Conservation (phyloP, 1,140 invertebrate genomes). For the Lanistes nyassanus region DNA sequence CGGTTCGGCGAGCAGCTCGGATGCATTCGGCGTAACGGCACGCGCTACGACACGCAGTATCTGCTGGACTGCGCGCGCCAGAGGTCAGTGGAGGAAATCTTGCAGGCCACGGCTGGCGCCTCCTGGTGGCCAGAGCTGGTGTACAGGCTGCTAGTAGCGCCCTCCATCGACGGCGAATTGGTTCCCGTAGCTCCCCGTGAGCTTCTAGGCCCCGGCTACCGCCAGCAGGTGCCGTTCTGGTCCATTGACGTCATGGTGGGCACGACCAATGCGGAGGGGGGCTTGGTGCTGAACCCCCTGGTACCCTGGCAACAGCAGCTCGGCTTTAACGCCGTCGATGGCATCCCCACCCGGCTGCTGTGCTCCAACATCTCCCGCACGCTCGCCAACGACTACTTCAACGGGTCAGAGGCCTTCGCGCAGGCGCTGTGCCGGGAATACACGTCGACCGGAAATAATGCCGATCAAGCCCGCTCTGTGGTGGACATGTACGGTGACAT, state of each 20-base stretch:
- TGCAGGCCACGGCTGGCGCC: neutral
- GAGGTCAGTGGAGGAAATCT: neutral
- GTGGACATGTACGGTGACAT: conserved; percentile 40
- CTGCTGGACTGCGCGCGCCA: conserved; percentile 17
- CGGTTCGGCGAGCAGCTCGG: conserved; percentile 16
- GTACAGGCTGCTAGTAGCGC: conserved; percentile 29
- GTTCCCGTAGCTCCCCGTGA: conserved; percentile 14
- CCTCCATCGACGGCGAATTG: conserved; percentile 39
- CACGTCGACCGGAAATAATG: conserved; percentile 9
- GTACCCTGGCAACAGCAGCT: conserved; percentile 23
- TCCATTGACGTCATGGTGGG: conserved; percentile 41
- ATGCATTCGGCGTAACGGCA: conserved; percentile 5
- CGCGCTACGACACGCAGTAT: conserved; percentile 10
- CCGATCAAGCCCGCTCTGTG: conserved; percentile 33
- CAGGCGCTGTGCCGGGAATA: conserved; percentile 31
- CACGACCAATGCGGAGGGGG: conserved; percentile 39
- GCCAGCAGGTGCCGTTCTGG: conserved; percentile 22
- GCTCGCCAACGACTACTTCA: conserved; percentile 28
- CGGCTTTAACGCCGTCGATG: conserved; percentile 24
- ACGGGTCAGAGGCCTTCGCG: conserved; percentile 4
- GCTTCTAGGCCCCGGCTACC: conserved; percentile 18
- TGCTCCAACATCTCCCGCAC: conserved; percentile 26
- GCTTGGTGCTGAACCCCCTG: conserved; percentile 24
- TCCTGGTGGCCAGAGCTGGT: neutral
- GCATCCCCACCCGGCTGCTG: conserved; percentile 31